A percentile compares a stretch with the other conserved stretches of the same genome.
phyloP scores from a whole-genome alignment of 2,888 invertebrate species.

The Masnerella sp. region DNA sequence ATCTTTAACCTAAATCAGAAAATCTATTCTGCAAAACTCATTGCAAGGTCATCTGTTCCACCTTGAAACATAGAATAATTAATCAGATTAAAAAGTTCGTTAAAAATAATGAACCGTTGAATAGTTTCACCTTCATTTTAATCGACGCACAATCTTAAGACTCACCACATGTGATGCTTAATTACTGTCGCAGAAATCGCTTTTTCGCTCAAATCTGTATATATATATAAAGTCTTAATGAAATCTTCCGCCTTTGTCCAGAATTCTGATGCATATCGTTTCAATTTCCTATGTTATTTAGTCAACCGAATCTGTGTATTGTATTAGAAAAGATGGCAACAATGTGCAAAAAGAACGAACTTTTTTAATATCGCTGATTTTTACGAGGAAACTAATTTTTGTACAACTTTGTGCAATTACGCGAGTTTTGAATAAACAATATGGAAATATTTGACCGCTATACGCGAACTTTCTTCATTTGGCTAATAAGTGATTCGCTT shows the following conservation, averaged over 20 bases:
- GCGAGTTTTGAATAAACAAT: no score
- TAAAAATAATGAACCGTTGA: constrained; percentile 40
- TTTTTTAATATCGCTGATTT: no score
- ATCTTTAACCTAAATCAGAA: constrained; percentile 51
- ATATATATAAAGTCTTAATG: constrained; percentile 14
- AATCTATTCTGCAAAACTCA: constrained; percentile 30
- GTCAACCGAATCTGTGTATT: no score
- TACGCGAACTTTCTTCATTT: no score
- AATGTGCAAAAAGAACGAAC: no score
- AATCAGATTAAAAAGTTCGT: constrained; percentile 41
- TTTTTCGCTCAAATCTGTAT: constrained; percentile 16
- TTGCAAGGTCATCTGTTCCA: constrained; percentile 36
- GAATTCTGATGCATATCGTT: no score
- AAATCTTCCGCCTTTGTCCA: constrained; percentile 2
- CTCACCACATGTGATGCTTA: constrained; percentile 6
- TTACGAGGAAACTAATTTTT: no score
- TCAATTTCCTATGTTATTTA: no score
- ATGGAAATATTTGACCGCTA: no score
- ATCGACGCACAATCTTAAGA: constrained; percentile 23
- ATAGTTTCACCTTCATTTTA: constrained; percentile 30
- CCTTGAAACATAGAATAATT: constrained; percentile 35
- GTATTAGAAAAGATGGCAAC: no score
- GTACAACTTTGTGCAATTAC: no score
- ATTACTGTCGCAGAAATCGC: constrained; percentile 1
- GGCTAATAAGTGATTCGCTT: no score